A percentile compares a stretch with the other conserved stretches of the same genome.
These are phyloP conservation scores for Lepidurus packardi DNA, from an alignment of 1,140 invertebrate species.

Conservation along the genomic window DNA sequence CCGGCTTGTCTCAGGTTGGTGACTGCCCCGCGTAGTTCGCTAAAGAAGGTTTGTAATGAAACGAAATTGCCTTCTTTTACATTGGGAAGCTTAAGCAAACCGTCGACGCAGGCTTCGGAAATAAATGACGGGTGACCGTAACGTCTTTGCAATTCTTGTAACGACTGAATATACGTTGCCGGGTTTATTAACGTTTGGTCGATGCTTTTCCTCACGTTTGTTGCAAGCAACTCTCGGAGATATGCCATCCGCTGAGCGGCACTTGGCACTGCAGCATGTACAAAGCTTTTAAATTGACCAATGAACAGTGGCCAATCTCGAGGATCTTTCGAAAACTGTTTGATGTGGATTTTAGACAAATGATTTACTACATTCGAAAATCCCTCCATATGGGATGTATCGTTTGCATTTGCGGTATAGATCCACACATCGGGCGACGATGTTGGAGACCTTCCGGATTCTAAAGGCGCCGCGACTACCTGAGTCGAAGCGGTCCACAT, in stretches of 20 bases:
- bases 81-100: neutral
- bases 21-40: neutral
- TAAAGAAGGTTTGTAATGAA: constrained; percentile 13
- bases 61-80: constrained; percentile 8
- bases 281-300: constrained; percentile 18
- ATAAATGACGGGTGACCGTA: constrained; percentile 23
- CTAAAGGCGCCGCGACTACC: neutral
- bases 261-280: neutral
- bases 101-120: constrained; percentile 13
- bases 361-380: neutral
- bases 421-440: constrained; percentile 14
- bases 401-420: constrained; percentile 1
- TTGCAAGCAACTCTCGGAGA: neutral
- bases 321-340: neutral
- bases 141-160: neutral
- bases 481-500: neutral
- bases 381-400: neutral
- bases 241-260: constrained; percentile 14
- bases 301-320: constrained; percentile 28
- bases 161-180: neutral
- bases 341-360: neutral
- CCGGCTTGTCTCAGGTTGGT: constrained; percentile 18
- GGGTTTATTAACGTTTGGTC: neutral
- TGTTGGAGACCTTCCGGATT: neutral
- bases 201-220: neutral